phyloP scores from a whole-genome alignment of 1,140 invertebrate species.

The Bombus vancouverensis region DNA sequence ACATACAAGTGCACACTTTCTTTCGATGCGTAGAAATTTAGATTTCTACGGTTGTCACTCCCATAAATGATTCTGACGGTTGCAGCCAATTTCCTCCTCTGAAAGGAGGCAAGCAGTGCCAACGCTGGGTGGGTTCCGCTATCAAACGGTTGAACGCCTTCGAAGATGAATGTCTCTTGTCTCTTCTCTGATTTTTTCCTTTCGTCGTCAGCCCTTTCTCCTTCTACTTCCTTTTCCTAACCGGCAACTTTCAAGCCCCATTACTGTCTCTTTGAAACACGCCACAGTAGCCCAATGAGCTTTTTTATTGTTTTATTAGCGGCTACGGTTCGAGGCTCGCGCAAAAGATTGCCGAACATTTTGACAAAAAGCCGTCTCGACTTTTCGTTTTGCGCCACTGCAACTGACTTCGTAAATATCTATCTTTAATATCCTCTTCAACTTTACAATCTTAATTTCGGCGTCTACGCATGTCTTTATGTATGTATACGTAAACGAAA shows the following conservation, averaged over 20 bases:
- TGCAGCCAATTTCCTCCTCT: conserved; percentile 59
- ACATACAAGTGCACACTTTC: too few relatives aligned
- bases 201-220: not conserved
- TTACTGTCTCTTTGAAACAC: conserved; percentile 72
- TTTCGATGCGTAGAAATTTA: conserved; percentile 1
- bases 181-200: conserved; percentile 48
- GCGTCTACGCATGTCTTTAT: too few relatives aligned
- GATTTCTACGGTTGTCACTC: conserved; percentile 21
- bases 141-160: conserved; percentile 76
- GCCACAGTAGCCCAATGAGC: conserved; percentile 52
- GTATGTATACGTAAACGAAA: too few relatives aligned
- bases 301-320: conserved; percentile 71
- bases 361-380: conserved; percentile 54
- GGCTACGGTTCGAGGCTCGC: conserved; percentile 26
- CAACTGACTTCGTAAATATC: conserved; percentile 8
- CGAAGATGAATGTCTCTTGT: conserved; percentile 71
- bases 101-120: conserved; percentile 19
- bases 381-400: conserved; percentile 28
- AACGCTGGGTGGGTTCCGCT: conserved; percentile 59
- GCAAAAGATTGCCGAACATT: conserved; percentile 56
- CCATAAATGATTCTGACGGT: conserved; percentile 30
- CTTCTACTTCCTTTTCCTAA: conserved; percentile 54
- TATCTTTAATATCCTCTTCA: conserved; percentile 20
- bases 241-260: conserved; percentile 71
- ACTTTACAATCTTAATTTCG: conserved; percentile 41